A percentile compares a stretch with the other conserved stretches of the same genome.
Evolutionary conservation across 2,888 invertebrate genomes (phyloP).

Genomic region (Phortica magna): DNA sequence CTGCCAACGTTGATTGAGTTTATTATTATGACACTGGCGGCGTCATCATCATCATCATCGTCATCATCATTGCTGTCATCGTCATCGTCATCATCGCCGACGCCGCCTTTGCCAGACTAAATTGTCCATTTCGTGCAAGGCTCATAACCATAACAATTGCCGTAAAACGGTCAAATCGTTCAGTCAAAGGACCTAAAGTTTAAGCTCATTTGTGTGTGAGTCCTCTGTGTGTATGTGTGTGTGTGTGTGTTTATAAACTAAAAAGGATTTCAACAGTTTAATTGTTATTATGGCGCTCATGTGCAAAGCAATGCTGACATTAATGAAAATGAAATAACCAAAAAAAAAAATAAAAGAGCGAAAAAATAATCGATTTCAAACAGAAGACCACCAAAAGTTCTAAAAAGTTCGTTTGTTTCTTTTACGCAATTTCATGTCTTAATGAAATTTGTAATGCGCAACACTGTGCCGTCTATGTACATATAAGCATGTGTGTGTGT

Average conservation of each 20-base stretch:
- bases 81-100: slow-evolving; percentile 50
- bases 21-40: background rate
- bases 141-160: slow-evolving; percentile 73
- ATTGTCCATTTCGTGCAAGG: slow-evolving; percentile 73
- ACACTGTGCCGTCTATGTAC: slow-evolving; percentile 31
- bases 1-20: background rate
- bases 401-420: slow-evolving; percentile 23
- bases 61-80: slow-evolving; percentile 34
- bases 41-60: background rate
- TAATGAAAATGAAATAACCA: background rate
- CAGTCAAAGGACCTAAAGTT: background rate
- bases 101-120: slow-evolving; percentile 50
- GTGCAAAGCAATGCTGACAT: background rate
- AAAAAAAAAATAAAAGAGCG: slow-evolving; percentile 46
- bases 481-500: slow-evolving; percentile 22
- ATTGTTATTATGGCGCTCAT: slow-evolving; percentile 56
- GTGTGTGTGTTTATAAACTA: slow-evolving; percentile 69
- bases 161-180: slow-evolving; percentile 63
- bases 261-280: slow-evolving; percentile 74
- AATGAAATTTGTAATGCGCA: slow-evolving; percentile 25
- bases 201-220: slow-evolving; percentile 29
- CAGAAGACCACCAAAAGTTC: slow-evolving; percentile 13
- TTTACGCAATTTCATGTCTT: slow-evolving; percentile 35
- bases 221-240: slow-evolving; percentile 42
- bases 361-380: background rate